Evolutionary conservation across 2,888 invertebrate genomes (phyloP).

Genomic region (Dynastes grantii): DNA sequence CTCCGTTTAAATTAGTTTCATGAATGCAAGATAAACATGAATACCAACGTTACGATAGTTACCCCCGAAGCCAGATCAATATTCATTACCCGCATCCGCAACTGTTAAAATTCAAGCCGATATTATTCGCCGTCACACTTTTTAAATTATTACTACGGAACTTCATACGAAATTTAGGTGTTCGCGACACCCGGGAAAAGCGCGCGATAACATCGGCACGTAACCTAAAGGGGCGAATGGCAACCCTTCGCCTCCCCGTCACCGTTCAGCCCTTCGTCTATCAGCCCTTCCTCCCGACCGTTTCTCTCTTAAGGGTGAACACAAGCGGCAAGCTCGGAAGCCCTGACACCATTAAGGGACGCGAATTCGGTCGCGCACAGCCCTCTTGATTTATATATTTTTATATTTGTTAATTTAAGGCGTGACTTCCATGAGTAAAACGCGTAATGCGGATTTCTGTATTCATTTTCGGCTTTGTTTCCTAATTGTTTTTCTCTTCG

Average conservation of each 20-base stretch:
- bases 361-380: constrained; percentile 55
- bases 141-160: constrained; percentile 34
- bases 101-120: constrained; percentile 17
- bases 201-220: constrained; percentile 45
- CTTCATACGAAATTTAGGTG: constrained; percentile 30
- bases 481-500: constrained; percentile 34
- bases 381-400: constrained; percentile 60
- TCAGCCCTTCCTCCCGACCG: background rate
- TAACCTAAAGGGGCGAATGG: constrained; percentile 12
- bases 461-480: constrained; percentile 44
- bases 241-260: background rate
- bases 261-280: background rate
- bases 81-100: constrained; percentile 2
- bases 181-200: constrained; percentile 27
- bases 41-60: no score
- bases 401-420: constrained; percentile 60
- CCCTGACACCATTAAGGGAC: constrained; percentile 58
- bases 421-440: constrained; percentile 56
- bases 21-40: no score
- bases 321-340: constrained; percentile 55
- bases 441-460: constrained; percentile 53
- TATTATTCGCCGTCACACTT: constrained; percentile 32
- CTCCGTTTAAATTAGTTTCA: no score
- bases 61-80: background rate
- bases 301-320: constrained; percentile 56